Percentiles rank a stretch among this genome's conserved stretches.
Conservation (phyloP, 2,113 vertebrate genomes). For the Monarcha castaneiventris region DNA sequence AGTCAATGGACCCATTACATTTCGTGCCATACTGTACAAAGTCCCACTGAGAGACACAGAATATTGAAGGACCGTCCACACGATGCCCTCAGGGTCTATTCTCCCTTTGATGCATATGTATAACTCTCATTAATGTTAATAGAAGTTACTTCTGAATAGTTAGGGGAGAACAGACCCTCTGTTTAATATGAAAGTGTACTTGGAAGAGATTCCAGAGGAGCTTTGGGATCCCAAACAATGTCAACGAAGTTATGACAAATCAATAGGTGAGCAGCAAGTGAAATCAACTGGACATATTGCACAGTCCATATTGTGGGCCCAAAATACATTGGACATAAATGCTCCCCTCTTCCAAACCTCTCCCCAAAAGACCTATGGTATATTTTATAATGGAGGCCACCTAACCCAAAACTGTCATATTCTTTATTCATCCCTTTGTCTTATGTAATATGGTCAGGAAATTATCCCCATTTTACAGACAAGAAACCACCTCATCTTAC, state of each 20-base stretch:
- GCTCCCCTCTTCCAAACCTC: neutral
- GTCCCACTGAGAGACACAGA: slow-evolving; percentile 39
- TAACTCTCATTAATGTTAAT: slow-evolving; percentile 52
- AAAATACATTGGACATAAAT: neutral
- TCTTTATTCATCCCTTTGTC: neutral
- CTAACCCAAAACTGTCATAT: neutral
- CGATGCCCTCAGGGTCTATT: slow-evolving; percentile 48
- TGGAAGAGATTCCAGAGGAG: slow-evolving; percentile 10
- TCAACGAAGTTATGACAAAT: slow-evolving; percentile 1
- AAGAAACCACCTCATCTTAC: neutral
- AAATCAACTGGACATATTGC: neutral
- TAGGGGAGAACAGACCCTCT: neutral
- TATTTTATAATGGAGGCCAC: neutral
- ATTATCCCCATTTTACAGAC: neutral
- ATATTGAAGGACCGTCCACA: slow-evolving; percentile 9
- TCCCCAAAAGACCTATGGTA: neutral
- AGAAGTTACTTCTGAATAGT: neutral
- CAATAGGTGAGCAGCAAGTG: neutral
- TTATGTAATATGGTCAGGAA: neutral
- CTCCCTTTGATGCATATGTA: slow-evolving; percentile 29
- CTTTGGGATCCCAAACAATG: slow-evolving; percentile 41
- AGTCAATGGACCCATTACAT: slow-evolving; percentile 14
- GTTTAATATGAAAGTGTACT: slow-evolving; percentile 2
- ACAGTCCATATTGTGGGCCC: neutral
- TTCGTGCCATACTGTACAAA: neutral